phyloP scores from a whole-genome alignment of 2,888 invertebrate species.

The Aporophyla lueneburgensis region DNA sequence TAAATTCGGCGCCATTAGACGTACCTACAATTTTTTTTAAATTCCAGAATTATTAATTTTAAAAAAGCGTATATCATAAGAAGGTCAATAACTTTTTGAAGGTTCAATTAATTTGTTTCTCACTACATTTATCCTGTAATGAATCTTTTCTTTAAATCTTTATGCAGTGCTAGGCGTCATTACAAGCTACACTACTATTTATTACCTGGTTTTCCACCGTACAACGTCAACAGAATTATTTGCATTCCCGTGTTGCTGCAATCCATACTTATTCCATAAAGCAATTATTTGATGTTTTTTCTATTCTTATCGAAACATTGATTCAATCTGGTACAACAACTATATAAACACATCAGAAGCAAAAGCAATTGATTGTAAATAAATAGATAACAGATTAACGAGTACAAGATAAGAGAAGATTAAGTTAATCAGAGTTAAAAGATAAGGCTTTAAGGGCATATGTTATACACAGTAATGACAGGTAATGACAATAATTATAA shows the following conservation, averaged over 20 bases:
- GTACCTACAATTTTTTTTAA: too few species aligned
- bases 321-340: constrained; percentile 10
- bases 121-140: not conserved
- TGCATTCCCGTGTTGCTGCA: constrained; percentile 1
- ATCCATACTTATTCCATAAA: constrained; percentile 1
- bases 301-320: constrained; percentile 15
- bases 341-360: not conserved
- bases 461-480: not conserved
- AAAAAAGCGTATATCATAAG: not conserved
- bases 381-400: constrained; percentile 1
- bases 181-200: not conserved
- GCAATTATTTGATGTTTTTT: not conserved
- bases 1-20: too few species aligned
- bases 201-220: not conserved
- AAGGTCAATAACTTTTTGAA: not conserved
- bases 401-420: constrained; percentile 11
- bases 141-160: constrained; percentile 1
- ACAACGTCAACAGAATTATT: not conserved
- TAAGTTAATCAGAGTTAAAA: not conserved
- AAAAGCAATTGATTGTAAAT: not conserved
- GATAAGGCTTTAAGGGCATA: not conserved
- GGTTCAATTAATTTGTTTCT: not conserved
- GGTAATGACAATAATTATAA: not conserved
- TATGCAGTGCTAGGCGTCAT: too few species aligned
- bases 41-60: too few species aligned